phyloP scores from a whole-genome alignment of 2,113 vertebrate genomes.

The Thamnaconus septentrionalis region DNA sequence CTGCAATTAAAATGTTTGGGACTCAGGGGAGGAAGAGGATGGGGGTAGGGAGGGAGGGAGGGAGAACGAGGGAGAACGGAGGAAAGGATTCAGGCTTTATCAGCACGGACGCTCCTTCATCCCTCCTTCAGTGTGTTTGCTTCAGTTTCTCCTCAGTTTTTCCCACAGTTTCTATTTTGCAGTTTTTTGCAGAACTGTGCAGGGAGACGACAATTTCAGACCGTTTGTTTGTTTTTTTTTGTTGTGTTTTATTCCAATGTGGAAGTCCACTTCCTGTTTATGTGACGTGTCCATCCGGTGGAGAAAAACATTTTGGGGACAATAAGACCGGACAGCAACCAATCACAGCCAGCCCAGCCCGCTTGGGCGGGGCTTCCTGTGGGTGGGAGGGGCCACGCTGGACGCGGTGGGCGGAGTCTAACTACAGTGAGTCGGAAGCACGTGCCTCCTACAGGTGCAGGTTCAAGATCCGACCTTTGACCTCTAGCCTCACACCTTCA shows the following conservation, averaged over 20 bases:
- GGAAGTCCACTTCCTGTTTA: background rate
- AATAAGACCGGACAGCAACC: no score
- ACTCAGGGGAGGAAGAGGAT: constrained; percentile 16
- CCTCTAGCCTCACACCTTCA: background rate
- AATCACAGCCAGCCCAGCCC: no score
- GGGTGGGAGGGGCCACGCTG: no score
- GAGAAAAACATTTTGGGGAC: constrained; percentile 15
- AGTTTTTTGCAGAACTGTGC: background rate
- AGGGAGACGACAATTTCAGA: no score
- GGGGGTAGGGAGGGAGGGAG: background rate
- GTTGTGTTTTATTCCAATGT: background rate
- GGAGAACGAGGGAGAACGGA: background rate
- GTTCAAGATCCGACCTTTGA: no score
- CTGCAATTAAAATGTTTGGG: constrained; percentile 67
- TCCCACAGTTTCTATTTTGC: no score
- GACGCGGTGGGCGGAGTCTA: no score
- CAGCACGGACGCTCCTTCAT: constrained; percentile 23
- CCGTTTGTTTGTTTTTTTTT: background rate
- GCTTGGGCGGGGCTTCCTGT: no score
- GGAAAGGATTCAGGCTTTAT: constrained; percentile 21
- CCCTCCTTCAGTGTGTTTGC: background rate
- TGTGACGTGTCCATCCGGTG: constrained; percentile 19
- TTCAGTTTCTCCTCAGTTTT: background rate
- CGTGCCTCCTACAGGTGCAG: no score
- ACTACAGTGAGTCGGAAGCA: no score